Percentiles rank a stretch among this genome's conserved stretches.
These are phyloP conservation scores for Aphelocoma coerulescens DNA, from an alignment of 2,113 vertebrate genomes.

Conservation along the genomic window DNA sequence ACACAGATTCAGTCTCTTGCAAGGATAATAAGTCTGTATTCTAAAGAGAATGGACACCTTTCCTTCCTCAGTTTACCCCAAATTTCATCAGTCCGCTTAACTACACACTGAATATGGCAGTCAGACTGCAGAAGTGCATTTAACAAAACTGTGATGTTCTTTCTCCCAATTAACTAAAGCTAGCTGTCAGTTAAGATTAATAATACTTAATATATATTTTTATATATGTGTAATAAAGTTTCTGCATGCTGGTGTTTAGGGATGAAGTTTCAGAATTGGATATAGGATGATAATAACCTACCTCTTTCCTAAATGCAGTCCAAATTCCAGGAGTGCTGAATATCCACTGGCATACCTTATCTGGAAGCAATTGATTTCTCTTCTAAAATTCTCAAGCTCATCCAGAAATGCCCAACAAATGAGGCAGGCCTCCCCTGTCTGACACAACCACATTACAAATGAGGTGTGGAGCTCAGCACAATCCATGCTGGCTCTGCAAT, in stretches of 20 bases:
- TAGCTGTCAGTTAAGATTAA: neutral
- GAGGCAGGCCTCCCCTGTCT: neutral
- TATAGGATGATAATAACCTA: neutral
- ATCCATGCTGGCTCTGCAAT: neutral
- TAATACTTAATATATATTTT: neutral
- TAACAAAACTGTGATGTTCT: neutral
- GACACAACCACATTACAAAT: accelerated
- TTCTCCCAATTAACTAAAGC: neutral
- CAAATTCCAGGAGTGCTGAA: neutral
- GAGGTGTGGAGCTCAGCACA: neutral
- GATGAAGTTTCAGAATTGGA: neutral
- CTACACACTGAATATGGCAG: accelerated
- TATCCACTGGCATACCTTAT: neutral
- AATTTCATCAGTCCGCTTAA: neutral
- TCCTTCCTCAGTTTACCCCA: neutral
- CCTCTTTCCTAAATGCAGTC: neutral
- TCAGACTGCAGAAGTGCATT: neutral
- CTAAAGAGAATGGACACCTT: neutral
- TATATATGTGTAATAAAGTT: neutral
- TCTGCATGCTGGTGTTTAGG: neutral
- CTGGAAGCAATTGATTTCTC: neutral
- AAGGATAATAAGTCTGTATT: neutral
- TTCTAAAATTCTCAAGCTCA: neutral
- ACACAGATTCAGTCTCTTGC: neutral
- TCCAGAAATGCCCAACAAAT: neutral